These are phyloP conservation scores for Hormiphora californensis DNA, from an alignment of 37 sponge, comb jelly and placozoan genomes.

Conservation along the genomic window DNA sequence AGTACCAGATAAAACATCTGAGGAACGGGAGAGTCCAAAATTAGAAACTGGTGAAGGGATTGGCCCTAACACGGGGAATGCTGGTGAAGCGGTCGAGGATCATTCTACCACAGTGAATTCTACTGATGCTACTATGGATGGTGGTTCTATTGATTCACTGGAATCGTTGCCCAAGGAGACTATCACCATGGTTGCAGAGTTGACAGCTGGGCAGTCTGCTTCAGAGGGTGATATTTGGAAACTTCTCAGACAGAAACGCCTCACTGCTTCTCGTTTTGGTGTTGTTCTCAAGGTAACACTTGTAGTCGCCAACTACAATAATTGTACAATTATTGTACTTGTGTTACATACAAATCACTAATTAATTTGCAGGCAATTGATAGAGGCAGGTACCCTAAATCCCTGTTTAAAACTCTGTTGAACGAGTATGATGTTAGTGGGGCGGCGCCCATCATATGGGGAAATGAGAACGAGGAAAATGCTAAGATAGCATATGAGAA, in stretches of 20 bases:
- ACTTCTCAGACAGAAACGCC: not conserved
- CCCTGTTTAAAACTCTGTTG: not conserved
- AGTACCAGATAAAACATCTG: too few relatives aligned
- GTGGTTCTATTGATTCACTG: not conserved
- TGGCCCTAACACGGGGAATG: not conserved
- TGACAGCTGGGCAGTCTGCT: not conserved
- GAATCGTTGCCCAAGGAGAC: not conserved
- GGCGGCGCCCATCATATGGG: conserved; percentile 28
- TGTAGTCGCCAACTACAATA: too few relatives aligned
- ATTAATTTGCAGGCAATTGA: too few relatives aligned
- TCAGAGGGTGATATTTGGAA: not conserved
- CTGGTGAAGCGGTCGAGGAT: not conserved
- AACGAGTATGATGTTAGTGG: conserved; percentile 16
- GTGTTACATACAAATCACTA: too few relatives aligned
- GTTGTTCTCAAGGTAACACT: conserved; percentile 9
- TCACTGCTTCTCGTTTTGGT: conserved; percentile 28
- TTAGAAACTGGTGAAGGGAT: not conserved
- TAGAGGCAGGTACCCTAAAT: not conserved
- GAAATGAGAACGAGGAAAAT: conserved; percentile 1
- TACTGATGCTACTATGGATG: not conserved
- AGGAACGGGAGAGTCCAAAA: not conserved
- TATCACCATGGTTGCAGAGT: not conserved
- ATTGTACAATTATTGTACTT: too few relatives aligned
- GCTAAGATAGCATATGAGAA: conserved; percentile 39
- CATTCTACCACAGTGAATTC: not conserved